phyloP scores from a whole-genome alignment of 37 sponge, comb jelly and placozoan genomes.

The Dysidea cf. avara region DNA sequence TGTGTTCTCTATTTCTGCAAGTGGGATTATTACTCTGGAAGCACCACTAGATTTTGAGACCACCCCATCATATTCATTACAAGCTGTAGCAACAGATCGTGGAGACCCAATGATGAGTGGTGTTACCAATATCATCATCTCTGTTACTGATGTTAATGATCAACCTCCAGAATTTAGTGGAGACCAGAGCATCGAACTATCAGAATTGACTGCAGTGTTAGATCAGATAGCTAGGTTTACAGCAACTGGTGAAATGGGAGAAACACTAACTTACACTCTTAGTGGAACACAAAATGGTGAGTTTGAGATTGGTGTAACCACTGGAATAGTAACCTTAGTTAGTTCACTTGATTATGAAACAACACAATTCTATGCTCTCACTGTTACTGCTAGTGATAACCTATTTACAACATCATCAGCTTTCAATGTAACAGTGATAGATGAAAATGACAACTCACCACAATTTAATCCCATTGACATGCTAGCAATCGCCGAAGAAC shows the following conservation, averaged over 20 bases:
- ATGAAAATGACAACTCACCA: not conserved
- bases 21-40: not conserved
- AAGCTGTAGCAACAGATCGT: slow-evolving; percentile 29
- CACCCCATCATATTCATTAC: not conserved
- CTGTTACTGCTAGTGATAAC: slow-evolving; percentile 14
- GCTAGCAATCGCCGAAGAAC: slow-evolving; percentile 23
- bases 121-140: not conserved
- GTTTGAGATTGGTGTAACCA: slow-evolving; percentile 38
- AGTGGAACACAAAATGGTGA: not conserved
- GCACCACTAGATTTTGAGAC: slow-evolving; percentile 2
- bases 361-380: slow-evolving; percentile 2
- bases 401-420: not conserved
- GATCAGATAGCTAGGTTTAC: too few relatives aligned
- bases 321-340: slow-evolving; percentile 47
- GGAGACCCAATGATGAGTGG: slow-evolving; percentile 26
- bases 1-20: slow-evolving; percentile 8
- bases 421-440: slow-evolving; percentile 10
- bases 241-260: too few relatives aligned
- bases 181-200: not conserved
- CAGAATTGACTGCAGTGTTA: too few relatives aligned
- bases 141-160: slow-evolving; percentile 40
- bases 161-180: slow-evolving; percentile 17
- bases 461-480: not conserved
- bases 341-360: slow-evolving; percentile 10
- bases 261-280: too few relatives aligned